Evolutionary conservation across 2,888 invertebrate genomes (phyloP), one percentile per base, ranked within the genome.

Genomic region (Hemistola chrysoprasaria): DNA sequence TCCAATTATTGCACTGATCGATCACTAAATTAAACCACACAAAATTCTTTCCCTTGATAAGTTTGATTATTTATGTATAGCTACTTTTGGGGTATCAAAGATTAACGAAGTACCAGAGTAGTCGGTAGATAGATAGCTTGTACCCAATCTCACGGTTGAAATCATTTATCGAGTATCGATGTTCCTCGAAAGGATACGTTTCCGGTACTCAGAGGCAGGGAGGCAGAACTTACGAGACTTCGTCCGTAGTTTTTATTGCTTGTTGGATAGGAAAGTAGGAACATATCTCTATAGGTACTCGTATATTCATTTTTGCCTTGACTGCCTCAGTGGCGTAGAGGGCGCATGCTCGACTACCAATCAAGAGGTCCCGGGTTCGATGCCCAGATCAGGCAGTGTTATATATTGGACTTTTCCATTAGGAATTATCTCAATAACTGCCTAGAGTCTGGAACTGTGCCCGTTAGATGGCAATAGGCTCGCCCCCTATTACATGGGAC

Each of bases 131-230:
- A 29, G 37, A 33, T 40, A 26, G 40, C 43, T 22, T 49, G 52
- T 24, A 46, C 52, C 38, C 56, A 63, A 62, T 62, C 54, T 56
- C 50, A 50, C 49, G 54, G 50, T 44, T 55, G 49, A 48, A 47
- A 50, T 54, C 58, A 59, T 62, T 62, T 62, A 61, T 56, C 54
- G 58, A 52, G 40, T 53, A 40, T 51, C 40, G 35, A 47, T 28
- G 51, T 38, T 38, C 42, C 29, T 25, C 23, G 24, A 29, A 9
- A 30, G 26, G 31, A 31, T 32, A 29, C 11, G 37, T 29, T 33
- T 25, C 37, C 36, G 23, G 24, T 43, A 22, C 28, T 42, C 36
- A 4, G 16, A 16, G 16, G 16, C 11, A 26, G 11, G n/a, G 4
- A 32, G 21, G n/a, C 11, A 20, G 27, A 27, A 11, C 23, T 23